Base-by-base conservation (phyloP, 2,888 invertebrate species). In the Polietes domitor region DNA sequence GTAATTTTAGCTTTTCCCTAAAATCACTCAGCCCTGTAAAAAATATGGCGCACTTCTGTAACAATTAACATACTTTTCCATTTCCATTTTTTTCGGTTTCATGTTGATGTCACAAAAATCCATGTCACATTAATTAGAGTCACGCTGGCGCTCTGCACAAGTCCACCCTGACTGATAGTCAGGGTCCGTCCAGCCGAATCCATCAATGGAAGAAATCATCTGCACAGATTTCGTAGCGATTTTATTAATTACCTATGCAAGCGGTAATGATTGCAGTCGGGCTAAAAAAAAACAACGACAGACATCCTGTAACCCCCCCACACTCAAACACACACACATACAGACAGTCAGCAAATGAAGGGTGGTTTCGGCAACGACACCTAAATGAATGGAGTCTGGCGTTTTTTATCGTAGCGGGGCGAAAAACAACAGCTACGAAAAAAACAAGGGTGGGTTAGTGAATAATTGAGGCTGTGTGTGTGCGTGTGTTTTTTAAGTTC, bases 231-330 rank as follows among this genome's bases (percentile, higher is more conserved):
- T 37, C 65, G n/a, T 9, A 41, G 19, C 17, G 21, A 9, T 41
- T 65, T 41, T 37, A 65, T 65, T 65, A 65, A 65, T 65, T 65
- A 65, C 65, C 41, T 65, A 65, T 65, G 65, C 37, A 65, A 17
- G 65, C 12, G 17, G 65, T 21, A 58, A 65, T 65, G 32, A 65
- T 65, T 37, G 37, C 37, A 37, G 12, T 21, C 17, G 5, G 53
- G 26, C 26, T 37, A 9, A 24, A 26, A 58, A 58, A 58, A 26
- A n/a, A 24, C 2, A 58, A 24, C 58, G 21, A 4, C 26, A n/a
- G 21, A 37, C 19, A 19, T 37, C 17, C n/a, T 47, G 7, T 15
- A n/a, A n/a, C 19, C 19, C 53, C n/a, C 12, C 53, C 53, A n/a
- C n/a, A n/a, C n/a, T n/a, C n/a, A n/a, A n/a, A n/a, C n/a, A n/a